Base-by-base conservation (phyloP, 1,140 invertebrate genomes). In the Bathynomus jamesi region DNA sequence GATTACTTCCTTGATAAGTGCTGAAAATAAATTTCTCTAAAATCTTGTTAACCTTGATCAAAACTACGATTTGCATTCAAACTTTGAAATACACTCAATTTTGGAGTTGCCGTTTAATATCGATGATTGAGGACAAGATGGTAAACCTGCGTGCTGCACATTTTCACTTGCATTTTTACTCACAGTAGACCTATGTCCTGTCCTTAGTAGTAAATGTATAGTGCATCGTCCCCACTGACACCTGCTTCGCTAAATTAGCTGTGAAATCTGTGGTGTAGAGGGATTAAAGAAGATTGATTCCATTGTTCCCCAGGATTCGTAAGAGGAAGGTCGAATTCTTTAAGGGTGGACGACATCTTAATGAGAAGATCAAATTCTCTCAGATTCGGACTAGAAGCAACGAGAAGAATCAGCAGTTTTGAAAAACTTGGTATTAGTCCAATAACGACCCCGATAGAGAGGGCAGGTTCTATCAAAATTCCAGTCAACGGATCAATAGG, bases 381-480 rank as follows among this genome's bases (percentile, higher is more conserved):
- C 21, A 85, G 92, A 13, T 73, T 78, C 53, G 77, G 78, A 7
- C 72, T 78, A 28, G 74, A 78, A 84, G 80, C 79, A 85, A 74
- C 79, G 7, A 83, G 87, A 28, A 83, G 91, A 68, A 93, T 93
- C 79, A 91, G 89, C 81, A 92, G 90, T 79, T 83, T 92, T 31
- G 92, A 94, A 82, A 91, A 94, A 81, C 89, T 94, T 73, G 92
- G 92, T 67, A 85, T 92, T 68, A 89, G 89, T 40, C 89, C 91
- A 11, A 71, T 76, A 40, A 76, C 73, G 17, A 30, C 24, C 7
- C 79, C 80, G 7, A 53, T 77, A 4, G 72, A 78, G 65, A 40
- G 79, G 74, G 76, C 66, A 28, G 71, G 78, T 53, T 76, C 89
- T 0, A 92, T 92, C 63, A 92, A 92, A 81, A 91, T 93, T 65